Percentiles rank a stretch among this genome's conserved stretches.
Evolutionary conservation across 2,888 invertebrate genomes (phyloP).

Genomic region (Odontocolon sp.): DNA sequence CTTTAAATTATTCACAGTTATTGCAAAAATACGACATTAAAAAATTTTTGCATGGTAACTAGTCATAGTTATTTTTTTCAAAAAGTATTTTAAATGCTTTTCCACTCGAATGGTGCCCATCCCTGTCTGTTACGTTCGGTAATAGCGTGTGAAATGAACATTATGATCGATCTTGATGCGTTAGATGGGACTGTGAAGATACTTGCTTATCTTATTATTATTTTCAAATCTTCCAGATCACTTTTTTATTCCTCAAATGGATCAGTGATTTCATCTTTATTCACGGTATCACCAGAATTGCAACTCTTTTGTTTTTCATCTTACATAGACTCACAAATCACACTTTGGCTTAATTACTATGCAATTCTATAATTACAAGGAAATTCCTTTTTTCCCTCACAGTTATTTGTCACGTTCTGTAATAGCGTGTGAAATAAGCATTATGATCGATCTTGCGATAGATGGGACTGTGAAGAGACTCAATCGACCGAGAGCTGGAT

Average conservation of each 20-base stretch:
- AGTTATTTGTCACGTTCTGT: background rate
- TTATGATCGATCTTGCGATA: background rate
- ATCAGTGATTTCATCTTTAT: background rate
- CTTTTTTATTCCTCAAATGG: background rate
- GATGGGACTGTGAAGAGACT: background rate
- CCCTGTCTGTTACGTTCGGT: no score
- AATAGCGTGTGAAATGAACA: no score
- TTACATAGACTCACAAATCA: conserved; percentile 2
- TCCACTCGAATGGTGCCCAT: no score
- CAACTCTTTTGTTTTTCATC: background rate
- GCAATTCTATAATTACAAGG: background rate
- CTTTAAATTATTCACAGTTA: no score
- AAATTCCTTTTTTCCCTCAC: background rate
- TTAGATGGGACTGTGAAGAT: no score
- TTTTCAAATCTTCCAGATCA: no score
- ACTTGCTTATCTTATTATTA: no score
- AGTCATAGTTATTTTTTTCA: no score
- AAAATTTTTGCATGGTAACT: no score
- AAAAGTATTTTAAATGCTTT: no score
- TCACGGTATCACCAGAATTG: background rate
- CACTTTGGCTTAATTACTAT: background rate
- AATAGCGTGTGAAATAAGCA: background rate
- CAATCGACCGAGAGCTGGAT: background rate
- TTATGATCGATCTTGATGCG: no score
- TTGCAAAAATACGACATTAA: no score